A percentile compares a stretch with the other conserved stretches of the same genome.
Conservation (phyloP, 2,888 invertebrate genomes). For the Epiperipatus broadwayi region DNA sequence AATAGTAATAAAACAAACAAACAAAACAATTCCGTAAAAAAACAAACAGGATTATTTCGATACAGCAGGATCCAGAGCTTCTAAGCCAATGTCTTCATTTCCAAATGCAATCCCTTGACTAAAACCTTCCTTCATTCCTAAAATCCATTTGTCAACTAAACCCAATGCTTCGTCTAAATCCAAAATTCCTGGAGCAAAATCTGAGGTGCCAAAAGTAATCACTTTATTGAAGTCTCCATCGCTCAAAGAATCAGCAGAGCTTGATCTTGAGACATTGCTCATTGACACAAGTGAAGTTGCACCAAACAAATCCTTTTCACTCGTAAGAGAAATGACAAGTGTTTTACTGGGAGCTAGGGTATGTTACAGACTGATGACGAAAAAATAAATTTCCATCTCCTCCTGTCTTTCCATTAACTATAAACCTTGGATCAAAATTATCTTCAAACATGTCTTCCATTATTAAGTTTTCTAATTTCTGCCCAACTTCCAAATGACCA, state of each 20-base stretch:
- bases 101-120: slow-evolving; percentile 67
- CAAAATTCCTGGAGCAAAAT: slow-evolving; percentile 26
- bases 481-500: no score
- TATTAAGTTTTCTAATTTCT: no score
- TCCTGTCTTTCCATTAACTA: no score
- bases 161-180: slow-evolving; percentile 54
- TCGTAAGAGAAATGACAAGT: no score
- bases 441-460: no score
- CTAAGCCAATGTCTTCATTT: slow-evolving; percentile 80
- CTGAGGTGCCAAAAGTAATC: slow-evolving; percentile 29
- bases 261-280: slow-evolving; percentile 8
- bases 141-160: slow-evolving; percentile 54
- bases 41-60: no score
- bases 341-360: no score
- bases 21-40: no score
- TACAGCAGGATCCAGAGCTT: slow-evolving; percentile 82
- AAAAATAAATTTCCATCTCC: no score
- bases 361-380: no score
- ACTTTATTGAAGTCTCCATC: slow-evolving; percentile 67
- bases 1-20: no score
- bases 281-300: slow-evolving; percentile 44
- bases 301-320: slow-evolving; percentile 55
- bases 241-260: slow-evolving; percentile 52
- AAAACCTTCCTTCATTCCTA: slow-evolving; percentile 80
- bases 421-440: no score